These are phyloP conservation scores for Pteria penguin DNA, from an alignment of 2,888 invertebrate genomes.

Conservation along the genomic window DNA sequence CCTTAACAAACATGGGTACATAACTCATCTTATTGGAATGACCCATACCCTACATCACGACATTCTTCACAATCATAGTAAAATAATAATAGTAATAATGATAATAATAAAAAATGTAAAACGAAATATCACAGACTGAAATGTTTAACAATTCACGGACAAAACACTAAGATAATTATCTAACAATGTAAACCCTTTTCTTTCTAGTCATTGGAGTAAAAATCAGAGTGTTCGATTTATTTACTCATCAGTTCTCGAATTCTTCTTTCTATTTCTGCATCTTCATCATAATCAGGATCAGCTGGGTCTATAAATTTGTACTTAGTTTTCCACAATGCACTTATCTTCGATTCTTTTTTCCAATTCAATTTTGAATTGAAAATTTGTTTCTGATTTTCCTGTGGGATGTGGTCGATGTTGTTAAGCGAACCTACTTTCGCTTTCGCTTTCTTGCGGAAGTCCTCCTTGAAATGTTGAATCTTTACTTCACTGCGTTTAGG, in stretches of 20 bases:
- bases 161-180: too few relatives aligned
- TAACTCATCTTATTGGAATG: too few relatives aligned
- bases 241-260: conserved; percentile 35
- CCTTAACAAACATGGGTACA: too few relatives aligned
- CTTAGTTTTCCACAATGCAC: conserved; percentile 90
- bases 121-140: too few relatives aligned
- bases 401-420: conserved; percentile 58
- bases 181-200: too few relatives aligned
- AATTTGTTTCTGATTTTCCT: conserved; percentile 63
- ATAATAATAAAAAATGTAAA: too few relatives aligned
- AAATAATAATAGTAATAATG: too few relatives aligned
- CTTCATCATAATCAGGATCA: conserved; percentile 49
- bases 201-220: too few relatives aligned
- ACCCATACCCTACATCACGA: too few relatives aligned
- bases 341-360: conserved; percentile 91
- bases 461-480: conserved; percentile 51
- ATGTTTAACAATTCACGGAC: too few relatives aligned
- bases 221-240: too few relatives aligned
- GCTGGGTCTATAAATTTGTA: conserved; percentile 53
- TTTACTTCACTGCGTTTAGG: conserved; percentile 50
- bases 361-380: conserved; percentile 70
- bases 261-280: conserved; percentile 37
- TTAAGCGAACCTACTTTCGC: conserved; percentile 59
- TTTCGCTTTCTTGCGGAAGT: conserved; percentile 49
- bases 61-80: too few relatives aligned